Conservation (phyloP, 35 echinoderm and acorn worm genomes). For the Holothuria glaberrima region DNA sequence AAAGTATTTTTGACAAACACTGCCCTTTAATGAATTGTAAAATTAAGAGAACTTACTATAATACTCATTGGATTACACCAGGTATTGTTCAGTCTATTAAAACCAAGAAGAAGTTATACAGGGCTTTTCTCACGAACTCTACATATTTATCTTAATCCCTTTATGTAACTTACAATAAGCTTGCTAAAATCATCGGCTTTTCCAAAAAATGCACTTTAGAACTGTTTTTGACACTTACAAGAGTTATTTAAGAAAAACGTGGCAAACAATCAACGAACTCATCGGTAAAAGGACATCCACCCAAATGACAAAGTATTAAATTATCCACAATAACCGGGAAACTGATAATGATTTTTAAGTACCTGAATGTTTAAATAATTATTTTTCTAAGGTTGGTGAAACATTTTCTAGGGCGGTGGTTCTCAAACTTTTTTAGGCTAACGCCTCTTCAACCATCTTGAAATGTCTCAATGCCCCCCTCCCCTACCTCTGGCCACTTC, state of each 20-base stretch:
- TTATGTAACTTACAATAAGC: background rate
- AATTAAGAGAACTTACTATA: background rate
- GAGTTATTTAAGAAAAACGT: background rate
- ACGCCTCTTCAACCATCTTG: too few species aligned
- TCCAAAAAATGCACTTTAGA: conserved; percentile 8
- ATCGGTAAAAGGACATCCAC: background rate
- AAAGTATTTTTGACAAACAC: conserved; percentile 9
- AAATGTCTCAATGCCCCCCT: too few species aligned
- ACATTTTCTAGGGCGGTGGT: background rate
- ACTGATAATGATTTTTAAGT: too few species aligned
- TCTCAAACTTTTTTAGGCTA: too few species aligned
- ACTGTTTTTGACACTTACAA: background rate
- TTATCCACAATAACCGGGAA: too few species aligned
- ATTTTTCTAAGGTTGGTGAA: background rate
- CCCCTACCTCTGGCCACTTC: too few species aligned
- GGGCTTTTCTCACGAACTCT: background rate
- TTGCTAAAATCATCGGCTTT: background rate
- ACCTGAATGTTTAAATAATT: background rate
- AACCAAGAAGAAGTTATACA: conserved; percentile 29
- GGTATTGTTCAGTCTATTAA: conserved; percentile 6
- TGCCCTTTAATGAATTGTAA: conserved; percentile 17
- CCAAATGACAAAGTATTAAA: too few species aligned
- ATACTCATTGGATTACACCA: conserved; percentile 8
- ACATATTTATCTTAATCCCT: background rate
- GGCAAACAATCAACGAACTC: background rate